Conservation (phyloP, 1,140 invertebrate genomes). For the Rhynchophorus ferrugineus region DNA sequence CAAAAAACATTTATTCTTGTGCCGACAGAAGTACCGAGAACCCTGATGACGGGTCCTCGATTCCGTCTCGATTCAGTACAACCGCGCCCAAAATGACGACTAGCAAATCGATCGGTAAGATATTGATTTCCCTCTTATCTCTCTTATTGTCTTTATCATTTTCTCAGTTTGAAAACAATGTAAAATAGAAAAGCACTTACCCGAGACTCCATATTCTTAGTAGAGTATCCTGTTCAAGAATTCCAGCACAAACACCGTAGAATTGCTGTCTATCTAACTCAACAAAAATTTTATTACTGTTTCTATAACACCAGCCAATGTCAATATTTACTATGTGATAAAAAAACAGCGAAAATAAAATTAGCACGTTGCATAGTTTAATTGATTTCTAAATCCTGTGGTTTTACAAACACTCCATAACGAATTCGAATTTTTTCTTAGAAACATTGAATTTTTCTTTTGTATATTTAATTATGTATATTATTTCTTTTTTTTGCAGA, state of each 20-base stretch:
- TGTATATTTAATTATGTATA: slow-evolving; percentile 1
- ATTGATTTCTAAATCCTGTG: too few species aligned
- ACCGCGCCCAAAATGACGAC: slow-evolving; percentile 8
- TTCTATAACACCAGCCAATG: not conserved
- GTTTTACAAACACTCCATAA: too few species aligned
- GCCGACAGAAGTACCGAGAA: slow-evolving; percentile 13
- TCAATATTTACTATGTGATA: slow-evolving; percentile 19
- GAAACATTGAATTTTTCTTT: not conserved
- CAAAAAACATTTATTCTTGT: slow-evolving; percentile 24
- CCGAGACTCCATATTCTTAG: too few species aligned
- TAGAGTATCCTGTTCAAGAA: too few species aligned
- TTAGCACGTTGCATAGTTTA: too few species aligned
- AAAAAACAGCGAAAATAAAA: not conserved
- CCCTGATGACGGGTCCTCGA: not conserved
- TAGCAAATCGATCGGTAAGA: slow-evolving; percentile 15
- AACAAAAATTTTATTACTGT: too few species aligned
- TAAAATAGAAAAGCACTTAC: not conserved
- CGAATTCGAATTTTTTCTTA: not conserved
- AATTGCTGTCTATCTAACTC: too few species aligned
- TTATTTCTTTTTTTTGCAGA: slow-evolving; percentile 14
- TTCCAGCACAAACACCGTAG: too few species aligned
- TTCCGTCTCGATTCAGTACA: slow-evolving; percentile 12
- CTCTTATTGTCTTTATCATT: not conserved
- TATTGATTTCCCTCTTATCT: too few species aligned
- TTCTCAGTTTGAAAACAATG: not conserved